Conservation (phyloP, 2,888 invertebrate species). For the Orgyia antiqua region DNA sequence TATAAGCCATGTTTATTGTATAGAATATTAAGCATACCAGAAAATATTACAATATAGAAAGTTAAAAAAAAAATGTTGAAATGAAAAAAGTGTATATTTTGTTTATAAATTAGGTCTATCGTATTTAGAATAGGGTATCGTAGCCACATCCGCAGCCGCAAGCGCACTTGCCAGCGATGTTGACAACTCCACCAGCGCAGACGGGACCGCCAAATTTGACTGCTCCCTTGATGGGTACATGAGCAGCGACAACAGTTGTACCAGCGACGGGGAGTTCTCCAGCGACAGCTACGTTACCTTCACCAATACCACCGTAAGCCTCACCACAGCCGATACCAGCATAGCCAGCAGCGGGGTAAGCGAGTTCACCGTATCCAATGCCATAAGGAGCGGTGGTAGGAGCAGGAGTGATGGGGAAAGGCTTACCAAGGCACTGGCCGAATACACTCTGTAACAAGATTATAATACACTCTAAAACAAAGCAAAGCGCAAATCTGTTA, state of each 20-base stretch:
- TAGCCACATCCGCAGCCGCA: conserved; percentile 1
- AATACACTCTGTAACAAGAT: conserved; percentile 17
- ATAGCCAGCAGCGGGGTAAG: not conserved
- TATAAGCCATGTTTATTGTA: no score
- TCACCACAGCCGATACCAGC: no score
- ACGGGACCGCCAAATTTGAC: conserved; percentile 12
- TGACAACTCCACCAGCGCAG: not conserved
- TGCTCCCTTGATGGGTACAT: conserved; percentile 15
- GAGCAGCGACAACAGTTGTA: conserved; percentile 13
- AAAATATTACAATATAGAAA: no score
- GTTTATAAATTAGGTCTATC: no score
- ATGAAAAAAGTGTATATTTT: no score
- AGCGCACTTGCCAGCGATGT: no score
- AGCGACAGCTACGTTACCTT: conserved; percentile 1
- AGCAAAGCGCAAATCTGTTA: no score
- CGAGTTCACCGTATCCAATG: no score
- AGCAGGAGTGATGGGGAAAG: not conserved
- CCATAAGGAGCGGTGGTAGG: not conserved
- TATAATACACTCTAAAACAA: no score
- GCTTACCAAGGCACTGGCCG: conserved; percentile 16
- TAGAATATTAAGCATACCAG: no score
- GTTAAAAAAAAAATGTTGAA: no score
- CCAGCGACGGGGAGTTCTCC: conserved; percentile 17
- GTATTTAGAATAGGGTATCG: no score
- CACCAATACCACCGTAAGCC: not conserved